Percentiles rank a stretch among this genome's conserved stretches.
Conservation (phyloP, 2,113 vertebrate species). For the Andinoacara biseriatus region DNA sequence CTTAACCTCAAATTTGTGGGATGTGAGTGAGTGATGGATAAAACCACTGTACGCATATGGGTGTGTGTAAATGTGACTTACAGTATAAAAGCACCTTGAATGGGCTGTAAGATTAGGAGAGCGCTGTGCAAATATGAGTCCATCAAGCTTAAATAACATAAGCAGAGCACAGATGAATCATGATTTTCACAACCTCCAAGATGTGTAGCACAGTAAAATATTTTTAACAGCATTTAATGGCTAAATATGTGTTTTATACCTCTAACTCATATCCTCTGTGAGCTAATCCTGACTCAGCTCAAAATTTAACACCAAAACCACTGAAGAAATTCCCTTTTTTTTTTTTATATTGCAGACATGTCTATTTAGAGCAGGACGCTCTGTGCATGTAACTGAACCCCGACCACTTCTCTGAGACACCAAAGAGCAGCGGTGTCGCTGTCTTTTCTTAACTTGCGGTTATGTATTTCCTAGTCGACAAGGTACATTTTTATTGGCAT, state of each 20-base stretch:
- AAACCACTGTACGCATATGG: neutral
- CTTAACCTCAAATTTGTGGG: neutral
- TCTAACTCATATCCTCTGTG: constrained; percentile 15
- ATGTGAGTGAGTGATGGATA: neutral
- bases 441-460: constrained; percentile 11
- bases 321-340: neutral
- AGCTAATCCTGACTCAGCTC: constrained; percentile 21
- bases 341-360: neutral
- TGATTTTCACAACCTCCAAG: constrained; percentile 24
- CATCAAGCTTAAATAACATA: neutral
- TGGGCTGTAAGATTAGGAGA: neutral
- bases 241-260: constrained; percentile 49
- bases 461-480: constrained; percentile 11
- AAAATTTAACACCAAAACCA: neutral
- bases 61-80: neutral
- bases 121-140: neutral
- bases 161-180: constrained; percentile 13
- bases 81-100: neutral
- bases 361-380: constrained; percentile 6
- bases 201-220: constrained; percentile 18
- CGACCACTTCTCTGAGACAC: neutral
- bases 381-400: constrained; percentile 10
- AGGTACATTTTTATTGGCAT: neutral
- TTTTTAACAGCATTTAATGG: constrained; percentile 35
- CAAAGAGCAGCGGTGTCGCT: neutral